phyloP scores from a whole-genome alignment of 2,888 invertebrate genomes.

The Harpagoxenus sublaevis region DNA sequence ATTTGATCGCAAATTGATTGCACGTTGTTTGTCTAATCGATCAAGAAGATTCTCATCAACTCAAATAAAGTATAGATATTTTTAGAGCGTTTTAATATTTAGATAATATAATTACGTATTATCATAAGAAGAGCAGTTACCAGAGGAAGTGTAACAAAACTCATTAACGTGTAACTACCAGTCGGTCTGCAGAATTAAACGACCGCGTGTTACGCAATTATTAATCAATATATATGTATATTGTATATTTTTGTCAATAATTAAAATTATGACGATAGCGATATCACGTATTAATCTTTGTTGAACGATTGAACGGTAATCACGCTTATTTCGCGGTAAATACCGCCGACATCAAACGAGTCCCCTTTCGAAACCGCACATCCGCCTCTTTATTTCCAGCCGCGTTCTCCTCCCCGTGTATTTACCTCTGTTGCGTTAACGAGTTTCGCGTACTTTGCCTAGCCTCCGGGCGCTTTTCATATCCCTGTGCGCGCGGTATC shows the following conservation, averaged over 20 bases:
- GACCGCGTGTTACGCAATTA: not conserved
- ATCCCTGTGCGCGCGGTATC: slow-evolving; percentile 22
- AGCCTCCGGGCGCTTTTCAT: slow-evolving; percentile 38
- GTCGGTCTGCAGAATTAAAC: not conserved
- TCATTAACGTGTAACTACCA: not conserved
- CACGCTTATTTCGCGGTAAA: slow-evolving; percentile 48
- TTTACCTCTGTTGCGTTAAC: slow-evolving; percentile 54
- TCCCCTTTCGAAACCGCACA: slow-evolving; percentile 32
- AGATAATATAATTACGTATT: not conserved
- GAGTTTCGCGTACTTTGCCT: slow-evolving; percentile 58
- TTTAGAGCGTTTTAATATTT: not conserved
- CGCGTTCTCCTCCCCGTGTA: slow-evolving; percentile 56
- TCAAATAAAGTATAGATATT: not conserved
- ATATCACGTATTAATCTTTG: slow-evolving; percentile 17
- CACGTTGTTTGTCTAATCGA: not conserved
- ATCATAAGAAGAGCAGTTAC: not conserved
- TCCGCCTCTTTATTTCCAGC: slow-evolving; percentile 65
- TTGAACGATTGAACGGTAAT: slow-evolving; percentile 48
- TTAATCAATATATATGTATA: not conserved
- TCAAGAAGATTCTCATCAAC: not conserved
- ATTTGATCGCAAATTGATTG: slow-evolving; percentile 18
- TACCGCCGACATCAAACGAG: slow-evolving; percentile 42
- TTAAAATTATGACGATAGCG: not conserved
- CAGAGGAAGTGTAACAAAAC: not conserved
- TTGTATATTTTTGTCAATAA: not conserved